Percentiles rank a stretch among this genome's conserved stretches.
Conservation (phyloP, 2,888 invertebrate species). For the Meiosimyza decipiens region DNA sequence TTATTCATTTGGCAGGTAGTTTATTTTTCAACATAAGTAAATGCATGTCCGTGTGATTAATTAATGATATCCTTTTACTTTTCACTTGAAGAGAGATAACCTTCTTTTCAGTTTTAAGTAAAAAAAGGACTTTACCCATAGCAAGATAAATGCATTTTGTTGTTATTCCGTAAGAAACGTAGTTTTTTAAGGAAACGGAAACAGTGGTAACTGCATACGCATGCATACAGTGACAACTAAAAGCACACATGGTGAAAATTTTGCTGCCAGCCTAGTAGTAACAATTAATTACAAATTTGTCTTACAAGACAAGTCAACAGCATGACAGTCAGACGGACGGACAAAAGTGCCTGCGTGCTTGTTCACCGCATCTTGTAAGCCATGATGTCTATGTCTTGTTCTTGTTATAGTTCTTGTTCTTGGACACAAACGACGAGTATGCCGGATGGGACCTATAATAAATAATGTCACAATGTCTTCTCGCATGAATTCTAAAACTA, state of each 20-base stretch:
- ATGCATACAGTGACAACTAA: background rate
- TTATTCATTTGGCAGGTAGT: conserved; percentile 48
- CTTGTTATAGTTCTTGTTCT: background rate
- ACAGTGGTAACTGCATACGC: conserved; percentile 10
- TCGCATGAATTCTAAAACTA: too few relatives aligned
- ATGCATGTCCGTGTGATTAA: conserved; percentile 57
- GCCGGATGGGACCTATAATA: conserved; percentile 57
- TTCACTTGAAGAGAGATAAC: conserved; percentile 8
- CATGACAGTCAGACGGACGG: conserved; percentile 5
- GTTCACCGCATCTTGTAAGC: conserved; percentile 9
- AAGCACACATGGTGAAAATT: conserved; percentile 41
- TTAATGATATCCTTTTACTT: conserved; percentile 46
- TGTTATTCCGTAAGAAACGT: too few relatives aligned
- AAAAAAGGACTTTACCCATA: too few relatives aligned
- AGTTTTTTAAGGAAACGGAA: conserved; percentile 14
- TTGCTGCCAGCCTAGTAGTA: conserved; percentile 49
- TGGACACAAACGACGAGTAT: conserved; percentile 37
- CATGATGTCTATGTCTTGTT: conserved; percentile 29
- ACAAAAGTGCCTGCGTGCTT: background rate
- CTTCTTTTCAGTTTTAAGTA: background rate
- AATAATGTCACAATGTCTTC: conserved; percentile 50
- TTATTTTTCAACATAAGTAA: background rate
- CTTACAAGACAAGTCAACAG: conserved; percentile 61
- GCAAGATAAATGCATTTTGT: too few relatives aligned
- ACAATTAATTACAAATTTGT: conserved; percentile 66